These are phyloP conservation scores for Lamproptera curius DNA, from an alignment of 2,888 invertebrate species.

Conservation along the genomic window DNA sequence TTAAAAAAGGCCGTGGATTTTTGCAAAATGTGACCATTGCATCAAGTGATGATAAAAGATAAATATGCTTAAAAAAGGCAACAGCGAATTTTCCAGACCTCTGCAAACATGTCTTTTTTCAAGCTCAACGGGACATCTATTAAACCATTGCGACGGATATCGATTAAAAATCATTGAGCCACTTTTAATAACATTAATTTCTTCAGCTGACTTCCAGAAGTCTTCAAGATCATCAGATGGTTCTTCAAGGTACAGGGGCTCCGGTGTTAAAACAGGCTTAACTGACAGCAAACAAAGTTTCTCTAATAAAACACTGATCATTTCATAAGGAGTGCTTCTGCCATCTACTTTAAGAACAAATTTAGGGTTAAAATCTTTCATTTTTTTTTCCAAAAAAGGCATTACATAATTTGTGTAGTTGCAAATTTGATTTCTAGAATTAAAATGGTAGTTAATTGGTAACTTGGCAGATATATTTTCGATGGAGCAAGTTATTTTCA, in stretches of 20 bases:
- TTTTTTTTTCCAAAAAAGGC: conserved; percentile 66
- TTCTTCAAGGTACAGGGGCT: conserved; percentile 57
- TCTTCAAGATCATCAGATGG: conserved; percentile 56
- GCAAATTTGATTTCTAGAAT: conserved; percentile 67
- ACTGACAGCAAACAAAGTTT: conserved; percentile 50
- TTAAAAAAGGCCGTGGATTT: conserved; percentile 80
- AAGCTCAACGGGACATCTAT: conserved; percentile 81
- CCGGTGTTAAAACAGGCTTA: conserved; percentile 54
- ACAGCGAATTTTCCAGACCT: conserved; percentile 78
- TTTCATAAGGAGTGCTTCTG: conserved; percentile 57
- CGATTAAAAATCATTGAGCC: conserved; percentile 47
- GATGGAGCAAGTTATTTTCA: conserved; percentile 41
- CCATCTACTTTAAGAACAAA: conserved; percentile 79
- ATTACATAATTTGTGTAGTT: conserved; percentile 63
- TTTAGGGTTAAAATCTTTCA: conserved; percentile 74
- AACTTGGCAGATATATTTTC: conserved; percentile 68
- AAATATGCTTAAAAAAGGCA: conserved; percentile 80
- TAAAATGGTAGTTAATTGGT: conserved; percentile 62
- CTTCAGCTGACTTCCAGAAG: conserved; percentile 56
- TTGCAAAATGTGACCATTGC: conserved; percentile 73
- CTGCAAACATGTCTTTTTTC: conserved; percentile 65
- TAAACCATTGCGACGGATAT: conserved; percentile 76
- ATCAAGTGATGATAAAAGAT: conserved; percentile 73
- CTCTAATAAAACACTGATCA: conserved; percentile 69
- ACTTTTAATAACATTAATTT: conserved; percentile 42